phyloP scores from a whole-genome alignment of 2,888 invertebrate species.

The Stegana nigrithorax region DNA sequence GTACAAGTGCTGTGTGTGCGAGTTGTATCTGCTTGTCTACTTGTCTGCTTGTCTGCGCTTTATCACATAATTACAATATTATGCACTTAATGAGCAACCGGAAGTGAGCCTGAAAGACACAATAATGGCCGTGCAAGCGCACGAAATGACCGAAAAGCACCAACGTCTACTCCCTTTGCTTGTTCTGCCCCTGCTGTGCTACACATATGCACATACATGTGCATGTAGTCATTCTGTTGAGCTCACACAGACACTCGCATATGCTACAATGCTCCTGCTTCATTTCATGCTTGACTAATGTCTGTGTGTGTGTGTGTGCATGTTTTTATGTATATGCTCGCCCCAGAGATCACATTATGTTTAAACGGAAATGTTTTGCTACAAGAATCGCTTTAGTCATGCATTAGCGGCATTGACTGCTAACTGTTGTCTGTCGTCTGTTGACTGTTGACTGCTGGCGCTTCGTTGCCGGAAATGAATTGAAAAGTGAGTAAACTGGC shows the following conservation, averaged over 20 bases:
- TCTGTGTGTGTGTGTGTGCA: background rate
- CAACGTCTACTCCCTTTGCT: background rate
- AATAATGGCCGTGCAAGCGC: no score
- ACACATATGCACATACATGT: no score
- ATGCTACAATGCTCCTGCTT: background rate
- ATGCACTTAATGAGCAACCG: background rate
- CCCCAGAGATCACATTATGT: background rate
- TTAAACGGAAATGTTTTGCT: slow-evolving; percentile 8
- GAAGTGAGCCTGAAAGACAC: no score
- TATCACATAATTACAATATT: background rate
- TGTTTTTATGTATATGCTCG: background rate
- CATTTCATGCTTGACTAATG: background rate
- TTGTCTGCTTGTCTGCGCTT: background rate
- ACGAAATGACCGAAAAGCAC: no score
- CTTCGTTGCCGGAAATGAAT: slow-evolving; percentile 11
- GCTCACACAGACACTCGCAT: background rate
- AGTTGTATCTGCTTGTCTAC: background rate
- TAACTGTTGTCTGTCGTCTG: background rate
- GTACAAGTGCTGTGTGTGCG: no score
- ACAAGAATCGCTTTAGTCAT: slow-evolving; percentile 3
- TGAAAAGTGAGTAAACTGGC: slow-evolving; percentile 13
- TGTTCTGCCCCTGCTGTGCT: no score
- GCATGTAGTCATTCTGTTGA: no score
- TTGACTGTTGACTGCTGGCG: background rate
- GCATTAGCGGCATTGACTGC: slow-evolving; percentile 2